Base-by-base conservation (phyloP, 2,113 vertebrate genomes). In the Cyphomyrus plagiostoma region DNA sequence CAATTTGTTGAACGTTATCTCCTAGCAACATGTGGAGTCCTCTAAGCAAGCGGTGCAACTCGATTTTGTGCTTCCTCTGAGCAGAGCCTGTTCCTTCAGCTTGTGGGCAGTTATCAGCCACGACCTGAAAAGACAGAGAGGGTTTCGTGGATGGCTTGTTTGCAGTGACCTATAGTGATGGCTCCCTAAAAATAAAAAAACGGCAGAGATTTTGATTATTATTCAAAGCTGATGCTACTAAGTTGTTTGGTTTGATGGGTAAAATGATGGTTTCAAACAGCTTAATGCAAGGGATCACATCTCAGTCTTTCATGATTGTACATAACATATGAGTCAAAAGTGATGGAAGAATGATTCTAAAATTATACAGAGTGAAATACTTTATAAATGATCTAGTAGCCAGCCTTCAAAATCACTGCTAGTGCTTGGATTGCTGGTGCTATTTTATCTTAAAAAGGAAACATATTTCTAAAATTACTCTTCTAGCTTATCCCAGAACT, bases 1-100 rank as follows among this genome's bases (percentile, higher is more conserved):
- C 87, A 93, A 95, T 94, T 95, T 95, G 93, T 95, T 94, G 93
- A 94, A 94, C 93, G 90, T 90, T 93, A 85, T 96, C 95, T 94
- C 90, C 84, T 86, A 94, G 92, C 93, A 94, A 94, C 90, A 95
- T 92, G 92, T 93, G 92, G 93, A 93, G 91, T 90, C 87, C 93
- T 93, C 90, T 91, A 94, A 95, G 93, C 93, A 94, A 94, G 93
- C 93, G 91, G 92, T 92, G 94, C 91, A 94, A 93, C 94, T 92
- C 95, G 93, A 95, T 92, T 94, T 88, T 91, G 83, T 35, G 3
- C 88, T 94, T 95, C 92, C 92, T 93, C 90, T 92, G 93, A 92
- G 90, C 92, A 91, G 92, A 93, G 90, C 91, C 84, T 93, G 93
- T 94, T 93, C 49, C 92, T 94, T 91, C 90, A 91, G 91, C 92